Evolutionary conservation across 1,140 invertebrate species (phyloP), one percentile per base, ranked within the genome.

Genomic region (Halictus rubicundus): DNA sequence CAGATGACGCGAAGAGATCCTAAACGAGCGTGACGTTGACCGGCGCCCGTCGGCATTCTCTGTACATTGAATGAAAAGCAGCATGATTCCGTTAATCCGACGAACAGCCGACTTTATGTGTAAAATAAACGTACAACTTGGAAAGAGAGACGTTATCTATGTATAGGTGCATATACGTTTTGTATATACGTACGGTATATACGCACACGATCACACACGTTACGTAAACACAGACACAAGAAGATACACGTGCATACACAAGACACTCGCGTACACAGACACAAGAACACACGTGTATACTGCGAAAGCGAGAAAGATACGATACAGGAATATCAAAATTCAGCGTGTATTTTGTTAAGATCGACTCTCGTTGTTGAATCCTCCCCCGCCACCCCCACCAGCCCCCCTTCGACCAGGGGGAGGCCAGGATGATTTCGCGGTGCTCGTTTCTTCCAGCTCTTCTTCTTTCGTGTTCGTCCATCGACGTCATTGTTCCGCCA

Each of bases 121-220:
- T 91, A 91, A 91, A 87, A 90, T 89, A 90, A 91, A 90, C 80
- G 71, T 87, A 88, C 84, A 87, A 89, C 81, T 82, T 87, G 2
- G 83, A 71, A 83, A 81, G 83, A 87, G 77, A 75, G 77, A 80
- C 84, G 19, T 78, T 78, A 83, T 85, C 83, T 79, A 74, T 69
- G 85, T 78, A 75, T 66, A 63, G 59, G 61, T 76, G 63, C 37
- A 79, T 65, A 84, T 65, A 49, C 61, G 64, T 77, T 60, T 74
- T 86, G 63, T 86, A 80, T 86, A 86, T 85, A 79, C 54, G 37
- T 59, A 68, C 60, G 63, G 63, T 80, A 84, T 76, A 83, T 78
- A 79, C 81, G 75, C 69, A 68, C 49, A 72, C 60, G n/a, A 1
- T 6, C 10, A 46, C 42, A 46, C 42, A 52, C 49, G n/a, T n/a